phyloP scores from a whole-genome alignment of 2,797 vertebrate genomes.

The Loris lydekkerianus region DNA sequence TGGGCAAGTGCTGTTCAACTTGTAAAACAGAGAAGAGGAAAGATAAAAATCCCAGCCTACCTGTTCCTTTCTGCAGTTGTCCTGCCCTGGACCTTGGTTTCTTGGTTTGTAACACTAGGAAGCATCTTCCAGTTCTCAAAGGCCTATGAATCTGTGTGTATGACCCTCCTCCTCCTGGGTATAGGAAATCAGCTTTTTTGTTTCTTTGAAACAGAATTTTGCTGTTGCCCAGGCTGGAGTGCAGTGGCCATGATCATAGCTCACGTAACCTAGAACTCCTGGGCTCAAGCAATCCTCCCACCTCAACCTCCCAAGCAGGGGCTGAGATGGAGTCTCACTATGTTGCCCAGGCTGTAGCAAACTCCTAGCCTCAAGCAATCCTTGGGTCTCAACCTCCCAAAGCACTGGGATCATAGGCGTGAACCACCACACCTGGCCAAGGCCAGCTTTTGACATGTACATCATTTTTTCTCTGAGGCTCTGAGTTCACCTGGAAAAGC shows the following conservation, averaged over 20 bases:
- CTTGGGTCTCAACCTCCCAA: background rate
- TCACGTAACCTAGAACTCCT: background rate
- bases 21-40: background rate
- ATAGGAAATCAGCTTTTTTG: background rate
- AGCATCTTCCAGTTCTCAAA: background rate
- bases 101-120: background rate
- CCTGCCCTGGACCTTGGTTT: too few species aligned
- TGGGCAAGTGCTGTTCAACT: background rate
- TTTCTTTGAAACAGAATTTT: background rate
- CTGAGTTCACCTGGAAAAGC: background rate
- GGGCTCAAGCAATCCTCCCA: background rate
- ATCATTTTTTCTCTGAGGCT: conserved; percentile 18
- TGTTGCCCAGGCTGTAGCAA: background rate
- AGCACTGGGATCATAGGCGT: background rate
- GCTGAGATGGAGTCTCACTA: background rate
- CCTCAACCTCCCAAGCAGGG: background rate
- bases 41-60: background rate
- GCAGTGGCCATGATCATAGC: background rate
- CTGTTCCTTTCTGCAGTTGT: background rate
- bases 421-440: background rate
- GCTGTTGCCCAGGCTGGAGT: background rate
- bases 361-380: background rate
- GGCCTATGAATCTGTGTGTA: background rate
- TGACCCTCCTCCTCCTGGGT: background rate
- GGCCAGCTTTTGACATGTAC: background rate